Conservation (phyloP, 2,797 vertebrate species). For the Cuculus canorus region DNA sequence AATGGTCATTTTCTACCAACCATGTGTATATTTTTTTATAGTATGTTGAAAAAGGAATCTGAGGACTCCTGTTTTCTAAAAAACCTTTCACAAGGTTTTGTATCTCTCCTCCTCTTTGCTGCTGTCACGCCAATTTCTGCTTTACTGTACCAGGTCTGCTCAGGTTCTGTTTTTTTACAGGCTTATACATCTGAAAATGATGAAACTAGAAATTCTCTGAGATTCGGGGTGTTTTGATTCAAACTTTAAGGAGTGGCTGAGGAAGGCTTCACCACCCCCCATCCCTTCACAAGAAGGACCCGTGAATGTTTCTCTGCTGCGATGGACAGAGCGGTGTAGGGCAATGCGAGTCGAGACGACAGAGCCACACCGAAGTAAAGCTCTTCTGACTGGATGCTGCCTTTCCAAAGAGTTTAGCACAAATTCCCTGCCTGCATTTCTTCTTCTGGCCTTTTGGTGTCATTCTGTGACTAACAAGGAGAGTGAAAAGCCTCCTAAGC, state of each 20-base stretch:
- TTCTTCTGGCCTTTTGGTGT: conserved; percentile 78
- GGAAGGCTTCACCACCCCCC: not conserved
- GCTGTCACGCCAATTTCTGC: not conserved
- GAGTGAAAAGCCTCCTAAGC: not conserved
- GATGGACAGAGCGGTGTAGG: rapidly evolving
- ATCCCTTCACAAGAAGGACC: too few relatives aligned
- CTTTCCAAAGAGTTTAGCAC: not conserved
- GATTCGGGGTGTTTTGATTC: not conserved
- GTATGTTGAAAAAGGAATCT: rapidly evolving
- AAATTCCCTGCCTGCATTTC: conserved; percentile 70
- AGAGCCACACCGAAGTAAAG: rapidly evolving
- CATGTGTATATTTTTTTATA: rapidly evolving
- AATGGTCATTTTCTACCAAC: not conserved
- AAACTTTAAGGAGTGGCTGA: not conserved
- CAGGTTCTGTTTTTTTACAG: not conserved
- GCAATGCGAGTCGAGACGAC: rapidly evolving
- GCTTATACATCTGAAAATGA: not conserved
- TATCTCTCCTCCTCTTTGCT: not conserved
- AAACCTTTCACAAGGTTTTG: not conserved
- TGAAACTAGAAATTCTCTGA: not conserved
- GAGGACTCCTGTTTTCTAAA: not conserved
- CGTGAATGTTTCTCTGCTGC: not conserved
- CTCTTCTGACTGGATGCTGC: not conserved
- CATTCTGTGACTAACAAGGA: conserved; percentile 76
- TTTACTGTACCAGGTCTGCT: not conserved